Evolutionary conservation across 2,888 invertebrate species (phyloP).

Genomic region (Drosophila affinis): DNA sequence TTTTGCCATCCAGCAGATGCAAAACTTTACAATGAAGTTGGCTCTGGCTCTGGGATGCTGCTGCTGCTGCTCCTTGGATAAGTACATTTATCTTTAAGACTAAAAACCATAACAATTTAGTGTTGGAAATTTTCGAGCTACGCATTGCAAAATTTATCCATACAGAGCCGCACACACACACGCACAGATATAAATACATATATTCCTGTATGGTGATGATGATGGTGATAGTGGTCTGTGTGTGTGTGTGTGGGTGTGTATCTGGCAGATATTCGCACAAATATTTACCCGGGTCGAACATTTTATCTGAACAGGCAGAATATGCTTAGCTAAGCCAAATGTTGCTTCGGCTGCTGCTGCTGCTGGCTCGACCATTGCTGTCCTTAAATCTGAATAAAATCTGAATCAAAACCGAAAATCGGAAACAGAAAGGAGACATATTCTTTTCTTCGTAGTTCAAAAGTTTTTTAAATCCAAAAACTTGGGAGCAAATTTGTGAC

Average conservation of each 20-base stretch:
- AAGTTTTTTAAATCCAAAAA: not conserved
- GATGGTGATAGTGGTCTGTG: not conserved
- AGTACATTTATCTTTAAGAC: conserved; percentile 52
- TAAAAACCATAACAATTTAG: conserved; percentile 69
- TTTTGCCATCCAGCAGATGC: conserved; percentile 50
- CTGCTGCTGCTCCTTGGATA: conserved; percentile 20
- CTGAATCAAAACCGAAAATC: not conserved
- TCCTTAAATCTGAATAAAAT: conserved; percentile 4
- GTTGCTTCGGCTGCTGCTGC: not conserved
- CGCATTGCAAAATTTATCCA: conserved; percentile 66
- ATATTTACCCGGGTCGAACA: conserved; percentile 60
- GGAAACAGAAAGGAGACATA: not conserved
- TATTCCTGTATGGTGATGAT: conserved; percentile 45
- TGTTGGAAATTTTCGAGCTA: conserved; percentile 70
- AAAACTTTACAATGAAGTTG: conserved; percentile 69
- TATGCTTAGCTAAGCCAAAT: conserved; percentile 36
- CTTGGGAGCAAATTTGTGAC: not conserved
- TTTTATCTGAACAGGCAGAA: conserved; percentile 39
- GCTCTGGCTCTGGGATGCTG: conserved; percentile 14
- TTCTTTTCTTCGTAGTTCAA: not conserved
- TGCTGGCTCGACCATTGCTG: not conserved
- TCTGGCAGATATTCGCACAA: conserved; percentile 70
- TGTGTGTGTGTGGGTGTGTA: conserved; percentile 6
- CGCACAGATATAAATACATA: conserved; percentile 6
- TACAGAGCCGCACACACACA: conserved; percentile 20